These are phyloP conservation scores for Deilephila elpenor DNA, from an alignment of 2,888 invertebrate genomes.

Conservation along the genomic window DNA sequence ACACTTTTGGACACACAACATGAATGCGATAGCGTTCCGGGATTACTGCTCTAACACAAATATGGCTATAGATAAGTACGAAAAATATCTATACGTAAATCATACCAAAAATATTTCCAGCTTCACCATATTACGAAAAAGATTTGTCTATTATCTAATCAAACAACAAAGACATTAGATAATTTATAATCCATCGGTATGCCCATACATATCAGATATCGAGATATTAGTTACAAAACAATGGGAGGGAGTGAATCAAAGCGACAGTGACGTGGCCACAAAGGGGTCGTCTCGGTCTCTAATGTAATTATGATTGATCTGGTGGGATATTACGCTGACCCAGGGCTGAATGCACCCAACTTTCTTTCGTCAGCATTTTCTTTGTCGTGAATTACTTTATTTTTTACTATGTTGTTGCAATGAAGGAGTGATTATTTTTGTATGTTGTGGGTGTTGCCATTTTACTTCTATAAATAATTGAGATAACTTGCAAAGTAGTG, in stretches of 20 bases:
- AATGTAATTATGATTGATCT: conserved; percentile 23
- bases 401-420: too few species aligned
- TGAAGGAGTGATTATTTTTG: too few species aligned
- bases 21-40: too few species aligned
- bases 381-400: neutral
- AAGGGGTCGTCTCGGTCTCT: conserved; percentile 6
- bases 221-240: neutral
- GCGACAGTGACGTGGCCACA: conserved; percentile 8
- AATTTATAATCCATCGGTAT: neutral
- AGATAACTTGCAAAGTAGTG: too few species aligned
- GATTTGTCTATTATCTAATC: neutral
- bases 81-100: too few species aligned
- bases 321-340: neutral
- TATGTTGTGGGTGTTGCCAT: too few species aligned
- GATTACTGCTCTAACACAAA: too few species aligned
- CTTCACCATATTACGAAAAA: neutral
- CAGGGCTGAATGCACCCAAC: neutral
- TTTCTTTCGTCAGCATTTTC: neutral
- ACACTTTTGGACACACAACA: too few species aligned
- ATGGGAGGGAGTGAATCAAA: neutral
- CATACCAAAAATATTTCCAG: too few species aligned
- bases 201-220: neutral
- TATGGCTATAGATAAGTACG: too few species aligned
- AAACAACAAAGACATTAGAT: neutral
- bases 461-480: too few species aligned